Base-by-base conservation (phyloP, 2,113 vertebrate genomes). In the Balaenoptera acutorostrata region DNA sequence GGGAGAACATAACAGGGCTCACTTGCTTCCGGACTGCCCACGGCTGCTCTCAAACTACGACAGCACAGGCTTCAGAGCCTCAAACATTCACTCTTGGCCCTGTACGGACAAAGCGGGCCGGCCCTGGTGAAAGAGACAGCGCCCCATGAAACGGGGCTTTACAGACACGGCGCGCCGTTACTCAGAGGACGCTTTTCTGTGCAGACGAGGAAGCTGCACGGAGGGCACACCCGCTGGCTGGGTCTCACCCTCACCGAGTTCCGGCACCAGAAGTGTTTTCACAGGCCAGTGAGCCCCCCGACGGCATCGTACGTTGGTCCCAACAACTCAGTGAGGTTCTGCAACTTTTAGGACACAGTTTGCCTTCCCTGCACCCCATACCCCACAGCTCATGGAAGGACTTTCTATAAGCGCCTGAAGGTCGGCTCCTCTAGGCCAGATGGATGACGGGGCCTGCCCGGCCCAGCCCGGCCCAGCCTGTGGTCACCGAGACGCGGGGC, bases 21-120 rank as follows among this genome's bases (percentile, higher is more conserved):
- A 18, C 1, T 11, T 3, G 4, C 4, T 81, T 33, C 2, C 0
- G 1, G 15, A 25, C 11, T 7, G 3, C 44, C 57, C 41, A 41
- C 0, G 0, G 88, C 21, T 39, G 23, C 36, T 12, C 25, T 29
- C 9, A 0, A 0, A 31, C 31, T 18, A 7, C 15, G 8, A 12
- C 0, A 1, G 27, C 64, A 29, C 0, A 0, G 52, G 15, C 8
- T 44, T 9, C 44, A 4, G 4, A 44, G 80, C 23, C 71, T 14
- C 31, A 1, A 5, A 2, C 0, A 0, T 4, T 8, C 10, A 3
- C 31, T 4, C 12, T 8, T 6, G 36, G 23, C 27, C 52, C 46
- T 31, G 31, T 21, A 21, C 1, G 17, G 33, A 44, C n/a, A 55
- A 39, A 15, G 4, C 7, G 0, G 33, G 78, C 31, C 1, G 1